Conservation (phyloP, 2,113 vertebrate species). For the Paraplagusia blochii region DNA sequence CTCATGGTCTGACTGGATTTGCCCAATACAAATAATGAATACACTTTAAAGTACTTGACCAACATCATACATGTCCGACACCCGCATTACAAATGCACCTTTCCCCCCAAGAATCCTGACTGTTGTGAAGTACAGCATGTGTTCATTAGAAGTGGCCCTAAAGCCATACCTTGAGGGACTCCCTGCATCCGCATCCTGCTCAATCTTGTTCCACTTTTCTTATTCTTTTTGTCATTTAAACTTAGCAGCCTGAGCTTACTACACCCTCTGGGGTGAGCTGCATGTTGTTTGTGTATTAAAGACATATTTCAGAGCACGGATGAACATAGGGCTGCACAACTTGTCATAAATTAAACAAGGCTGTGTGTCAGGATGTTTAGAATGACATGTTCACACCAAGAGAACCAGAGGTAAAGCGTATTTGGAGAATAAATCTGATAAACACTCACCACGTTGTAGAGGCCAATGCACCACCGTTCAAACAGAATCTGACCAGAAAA, state of each 20-base stretch:
- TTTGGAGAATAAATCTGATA: conserved; percentile 38
- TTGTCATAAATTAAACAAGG: conserved; percentile 73
- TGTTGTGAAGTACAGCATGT: conserved; percentile 67
- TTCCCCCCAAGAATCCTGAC: conserved; percentile 47
- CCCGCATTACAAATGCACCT: conserved; percentile 34
- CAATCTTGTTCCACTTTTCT: conserved; percentile 43
- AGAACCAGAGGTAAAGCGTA: conserved; percentile 33
- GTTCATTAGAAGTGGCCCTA: conserved; percentile 65
- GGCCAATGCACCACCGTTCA: conserved; percentile 97
- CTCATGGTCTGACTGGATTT: too few species aligned
- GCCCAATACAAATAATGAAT: conserved; percentile 11
- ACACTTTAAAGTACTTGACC: conserved; percentile 37
- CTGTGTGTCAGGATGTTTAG: conserved; percentile 68
- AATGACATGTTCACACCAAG: conserved; percentile 57
- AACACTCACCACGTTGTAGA: conserved; percentile 97
- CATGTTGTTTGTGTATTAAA: conserved; percentile 69
- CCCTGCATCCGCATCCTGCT: conserved; percentile 40
- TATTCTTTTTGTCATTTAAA: conserved; percentile 64
- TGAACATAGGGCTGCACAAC: conserved; percentile 70
- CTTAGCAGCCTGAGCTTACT: conserved; percentile 50
- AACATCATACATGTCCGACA: too few species aligned
- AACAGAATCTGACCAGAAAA: conserved; percentile 99
- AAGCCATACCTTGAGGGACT: conserved; percentile 60
- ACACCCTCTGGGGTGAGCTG: conserved; percentile 54
- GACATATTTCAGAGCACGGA: conserved; percentile 68